These are phyloP conservation scores for Steinernema hermaphroditum DNA, from an alignment of 2,888 invertebrate species.

Conservation along the genomic window DNA sequence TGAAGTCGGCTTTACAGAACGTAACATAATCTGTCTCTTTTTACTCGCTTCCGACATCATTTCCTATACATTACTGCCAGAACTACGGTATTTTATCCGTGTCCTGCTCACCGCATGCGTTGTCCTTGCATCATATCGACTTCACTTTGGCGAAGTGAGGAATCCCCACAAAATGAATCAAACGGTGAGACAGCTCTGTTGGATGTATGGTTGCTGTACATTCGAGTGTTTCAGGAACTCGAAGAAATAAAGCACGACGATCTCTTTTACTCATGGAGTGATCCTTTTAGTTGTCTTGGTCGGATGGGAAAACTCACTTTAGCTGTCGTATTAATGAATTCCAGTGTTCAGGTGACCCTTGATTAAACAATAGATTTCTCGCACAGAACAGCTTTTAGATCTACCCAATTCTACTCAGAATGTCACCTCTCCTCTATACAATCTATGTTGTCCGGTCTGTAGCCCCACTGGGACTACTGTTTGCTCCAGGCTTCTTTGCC, in stretches of 20 bases:
- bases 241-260: slow-evolving; percentile 24
- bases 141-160: neutral
- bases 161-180: slow-evolving; percentile 1
- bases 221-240: slow-evolving; percentile 4
- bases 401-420: neutral
- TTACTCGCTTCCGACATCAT: neutral
- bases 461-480: slow-evolving; percentile 1
- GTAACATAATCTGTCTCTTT: neutral
- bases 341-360: neutral
- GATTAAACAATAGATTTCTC: neutral
- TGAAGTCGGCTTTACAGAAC: neutral
- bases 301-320: neutral
- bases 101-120: neutral
- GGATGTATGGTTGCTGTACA: too few relatives aligned
- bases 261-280: slow-evolving; percentile 19
- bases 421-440: neutral
- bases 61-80: neutral
- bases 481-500: slow-evolving; percentile 14
- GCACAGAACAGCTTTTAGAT: neutral
- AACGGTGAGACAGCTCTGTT: neutral
- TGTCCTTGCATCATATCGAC: neutral
- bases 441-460: neutral
- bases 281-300: slow-evolving; percentile 6
- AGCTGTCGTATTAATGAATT: neutral
- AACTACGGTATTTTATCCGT: neutral